Evolutionary conservation across 2,888 invertebrate genomes (phyloP).

Genomic region (Synergus japonicus): DNA sequence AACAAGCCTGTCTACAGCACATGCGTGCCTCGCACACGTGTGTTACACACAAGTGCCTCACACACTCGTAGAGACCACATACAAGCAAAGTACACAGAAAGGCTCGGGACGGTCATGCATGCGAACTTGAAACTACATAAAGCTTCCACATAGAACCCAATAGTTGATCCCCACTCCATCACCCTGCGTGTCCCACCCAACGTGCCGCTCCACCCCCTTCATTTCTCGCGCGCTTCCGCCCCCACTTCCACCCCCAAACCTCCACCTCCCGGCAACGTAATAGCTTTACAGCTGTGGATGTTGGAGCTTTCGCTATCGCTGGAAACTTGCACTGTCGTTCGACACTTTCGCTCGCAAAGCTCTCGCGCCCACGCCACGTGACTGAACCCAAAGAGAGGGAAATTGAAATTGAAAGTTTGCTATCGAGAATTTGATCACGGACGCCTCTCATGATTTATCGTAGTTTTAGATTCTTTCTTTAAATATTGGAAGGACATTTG

Average conservation of each 20-base stretch:
- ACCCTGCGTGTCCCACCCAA: slow-evolving; percentile 59
- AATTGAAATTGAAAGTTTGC: slow-evolving; percentile 31
- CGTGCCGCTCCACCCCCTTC: neutral
- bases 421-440: neutral
- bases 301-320: slow-evolving; percentile 75
- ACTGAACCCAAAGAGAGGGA: slow-evolving; percentile 4
- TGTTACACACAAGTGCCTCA: slow-evolving; percentile 41
- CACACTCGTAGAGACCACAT: slow-evolving; percentile 30
- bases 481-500: slow-evolving; percentile 37
- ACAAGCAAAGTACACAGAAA: slow-evolving; percentile 34
- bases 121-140: slow-evolving; percentile 49
- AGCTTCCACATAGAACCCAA: slow-evolving; percentile 46
- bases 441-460: neutral
- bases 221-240: slow-evolving; percentile 51
- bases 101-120: slow-evolving; percentile 43
- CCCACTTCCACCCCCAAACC: slow-evolving; percentile 59
- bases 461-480: neutral
- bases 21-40: slow-evolving; percentile 33
- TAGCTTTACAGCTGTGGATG: slow-evolving; percentile 72
- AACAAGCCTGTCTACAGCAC: slow-evolving; percentile 50
- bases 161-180: slow-evolving; percentile 55
- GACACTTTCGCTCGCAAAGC: slow-evolving; percentile 68
- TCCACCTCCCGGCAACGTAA: slow-evolving; percentile 60
- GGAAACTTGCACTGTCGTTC: slow-evolving; percentile 73
- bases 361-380: slow-evolving; percentile 52